These are phyloP conservation scores for Delichon dasypus DNA, from an alignment of 2,797 vertebrate genomes.

Conservation along the genomic window DNA sequence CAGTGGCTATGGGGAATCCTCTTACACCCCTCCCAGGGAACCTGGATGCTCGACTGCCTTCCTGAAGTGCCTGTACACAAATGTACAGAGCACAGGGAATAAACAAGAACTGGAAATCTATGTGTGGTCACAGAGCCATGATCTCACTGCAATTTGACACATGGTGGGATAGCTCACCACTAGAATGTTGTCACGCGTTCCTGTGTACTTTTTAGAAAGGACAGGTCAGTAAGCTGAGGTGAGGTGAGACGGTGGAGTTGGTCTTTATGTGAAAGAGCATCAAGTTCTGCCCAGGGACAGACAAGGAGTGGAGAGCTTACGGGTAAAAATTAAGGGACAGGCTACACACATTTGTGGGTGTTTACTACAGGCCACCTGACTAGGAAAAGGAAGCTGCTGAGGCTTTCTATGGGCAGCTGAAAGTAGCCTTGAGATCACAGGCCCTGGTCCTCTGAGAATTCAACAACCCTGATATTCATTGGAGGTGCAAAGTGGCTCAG, in stretches of 20 bases:
- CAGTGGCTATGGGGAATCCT: background rate
- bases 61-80: background rate
- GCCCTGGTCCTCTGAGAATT: background rate
- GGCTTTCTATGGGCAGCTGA: background rate
- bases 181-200: background rate
- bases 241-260: background rate
- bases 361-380: background rate
- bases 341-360: background rate
- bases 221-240: background rate
- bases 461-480: background rate
- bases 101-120: background rate
- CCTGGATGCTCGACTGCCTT: background rate
- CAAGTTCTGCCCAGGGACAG: background rate
- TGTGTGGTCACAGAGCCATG: background rate
- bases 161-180: background rate
- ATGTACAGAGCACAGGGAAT: background rate
- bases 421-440: background rate
- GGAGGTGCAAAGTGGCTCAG: rapidly evolving
- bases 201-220: background rate
- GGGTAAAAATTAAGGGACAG: background rate
- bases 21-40: background rate
- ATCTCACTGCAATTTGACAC: background rate
- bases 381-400: background rate
- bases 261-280: background rate
- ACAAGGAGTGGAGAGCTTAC: background rate